Base-by-base conservation (phyloP, 1,140 invertebrate species). In the Heterodera schachtii region DNA sequence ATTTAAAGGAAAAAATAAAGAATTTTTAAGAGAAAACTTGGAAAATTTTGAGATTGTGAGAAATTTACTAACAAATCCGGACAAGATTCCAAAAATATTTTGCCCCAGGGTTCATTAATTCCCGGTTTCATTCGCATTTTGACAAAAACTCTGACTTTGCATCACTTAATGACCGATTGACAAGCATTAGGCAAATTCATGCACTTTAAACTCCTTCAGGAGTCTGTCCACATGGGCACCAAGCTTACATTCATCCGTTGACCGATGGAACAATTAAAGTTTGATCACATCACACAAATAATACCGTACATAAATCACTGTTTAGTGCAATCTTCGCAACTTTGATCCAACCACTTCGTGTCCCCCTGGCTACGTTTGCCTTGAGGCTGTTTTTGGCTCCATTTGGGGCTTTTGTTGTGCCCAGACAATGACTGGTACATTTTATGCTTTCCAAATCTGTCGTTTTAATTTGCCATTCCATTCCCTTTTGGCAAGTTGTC, bases 321-420 rank as follows among this genome's bases (percentile, higher is more conserved):
- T 69, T 69, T 19, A 69, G 78, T 80, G 79, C 64, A 80, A 80
- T 81, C 49, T 79, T 4, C 44, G 60, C 9, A 80, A 41, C 80
- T 80, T 79, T 3, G 79, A 80, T 47, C 21, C 79, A 41, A 79
- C 67, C 67, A 69, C 67, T n/a, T 69, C 79, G n/a, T 80, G 79
- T n/a, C 79, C 79, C 9, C 44, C 44, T 3, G 79, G 49, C 44
- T 80, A 80, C 49, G 80, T 66, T 11, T 80, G 79, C 49, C 64
- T 79, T 4, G 79, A 70, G 41, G n/a, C 74, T 13, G 64, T 80
- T 19, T 57, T 82, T 31, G 79, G 79, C 31, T 80, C 79, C 31
- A 19, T 43, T 19, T 80, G 79, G 79, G 79, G 79, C 21, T 80
- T 80, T 49, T 80, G 79, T 19, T 80, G 79, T 60, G 77, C 79